Evolutionary conservation across 1,140 invertebrate genomes (phyloP).

Genomic region (Tetragonula clypearis): DNA sequence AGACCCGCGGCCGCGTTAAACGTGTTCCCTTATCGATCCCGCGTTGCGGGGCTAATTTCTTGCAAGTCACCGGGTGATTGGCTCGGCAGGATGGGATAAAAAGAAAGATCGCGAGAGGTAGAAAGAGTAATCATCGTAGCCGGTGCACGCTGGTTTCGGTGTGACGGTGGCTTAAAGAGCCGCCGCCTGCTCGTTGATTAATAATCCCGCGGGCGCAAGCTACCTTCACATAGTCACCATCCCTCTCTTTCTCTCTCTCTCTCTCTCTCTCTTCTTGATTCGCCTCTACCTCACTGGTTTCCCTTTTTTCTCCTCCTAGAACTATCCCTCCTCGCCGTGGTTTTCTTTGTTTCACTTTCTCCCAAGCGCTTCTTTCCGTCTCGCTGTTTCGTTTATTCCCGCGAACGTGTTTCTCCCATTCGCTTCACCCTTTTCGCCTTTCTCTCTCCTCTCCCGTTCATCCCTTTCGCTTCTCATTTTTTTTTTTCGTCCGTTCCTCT

Average conservation of each 20-base stretch:
- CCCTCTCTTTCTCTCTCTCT: too few relatives aligned
- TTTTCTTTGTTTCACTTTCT: background rate
- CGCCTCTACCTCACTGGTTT: background rate
- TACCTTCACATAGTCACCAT: constrained; percentile 11
- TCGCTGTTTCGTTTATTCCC: too few relatives aligned
- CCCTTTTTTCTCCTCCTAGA: background rate
- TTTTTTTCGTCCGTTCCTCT: background rate
- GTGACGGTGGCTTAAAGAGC: constrained; percentile 52
- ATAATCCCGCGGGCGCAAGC: constrained; percentile 50
- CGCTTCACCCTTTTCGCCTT: background rate
- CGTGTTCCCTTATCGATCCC: constrained; percentile 39
- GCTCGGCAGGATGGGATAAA: constrained; percentile 18
- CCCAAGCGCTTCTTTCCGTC: too few relatives aligned
- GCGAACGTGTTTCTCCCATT: too few relatives aligned
- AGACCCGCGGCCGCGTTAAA: constrained; percentile 4
- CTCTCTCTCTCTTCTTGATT: background rate
- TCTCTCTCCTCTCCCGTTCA: too few relatives aligned
- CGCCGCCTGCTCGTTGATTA: constrained; percentile 57
- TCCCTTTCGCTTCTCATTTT: too few relatives aligned
- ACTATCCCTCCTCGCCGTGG: background rate
- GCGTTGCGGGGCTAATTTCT: constrained; percentile 42
- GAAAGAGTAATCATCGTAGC: constrained; percentile 38
- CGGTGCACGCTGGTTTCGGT: constrained; percentile 29
- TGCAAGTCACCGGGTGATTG: constrained; percentile 61
- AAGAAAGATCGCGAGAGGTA: constrained; percentile 24